Evolutionary conservation across 2,113 vertebrate species (phyloP), one percentile per base, ranked within the genome.

Genomic region (Nerophis ophidion): DNA sequence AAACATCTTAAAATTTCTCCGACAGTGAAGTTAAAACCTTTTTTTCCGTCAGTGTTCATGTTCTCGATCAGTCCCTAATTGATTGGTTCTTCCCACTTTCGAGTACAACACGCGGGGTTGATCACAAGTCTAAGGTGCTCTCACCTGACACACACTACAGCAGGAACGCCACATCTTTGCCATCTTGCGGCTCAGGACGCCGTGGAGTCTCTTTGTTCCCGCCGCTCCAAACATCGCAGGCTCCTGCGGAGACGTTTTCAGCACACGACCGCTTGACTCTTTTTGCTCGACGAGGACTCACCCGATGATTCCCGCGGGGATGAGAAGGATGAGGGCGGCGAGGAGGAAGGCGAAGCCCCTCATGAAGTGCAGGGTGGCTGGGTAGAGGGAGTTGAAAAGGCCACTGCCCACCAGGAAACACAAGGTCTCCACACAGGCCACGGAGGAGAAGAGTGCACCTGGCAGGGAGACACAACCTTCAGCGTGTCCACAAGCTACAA

Each of bases 261-360:
- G 35, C 34, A 48, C 14, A 8, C 57, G 34, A n/a, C 40, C 12
- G 12, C 40, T 7, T 33, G 26, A 48, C 13, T 34, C 26, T 47
- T 48, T 60, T 19, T 7, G 16, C 17, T 13, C 13, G 53, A 56
- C 44, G 19, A 11, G 52, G 35, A 59, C 74, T 93, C 90, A 98
- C 97, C 95, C 92, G 14, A 98, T 90, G 54, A 98, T 83, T 67
- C 85, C 86, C 49, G 90, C 86, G 0, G 95, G 95, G 73, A 97
- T 81, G 65, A 97, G 44, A 36, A 99, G 93, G 38, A 98, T 16
- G 48, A 87, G 5, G 4, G 92, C 94, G 15, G 91, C 94, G 0
- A 98, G 89, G 7, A 98, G 89, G 85, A 98, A 99, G 0, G 94
- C 79, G 70, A 98, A 96, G 0, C 97, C 97, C 67, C 92, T 96